A percentile compares a stretch with the other conserved stretches of the same genome.
These are phyloP conservation scores for Diplolepis rosae DNA, from an alignment of 2,888 invertebrate species.

Conservation along the genomic window DNA sequence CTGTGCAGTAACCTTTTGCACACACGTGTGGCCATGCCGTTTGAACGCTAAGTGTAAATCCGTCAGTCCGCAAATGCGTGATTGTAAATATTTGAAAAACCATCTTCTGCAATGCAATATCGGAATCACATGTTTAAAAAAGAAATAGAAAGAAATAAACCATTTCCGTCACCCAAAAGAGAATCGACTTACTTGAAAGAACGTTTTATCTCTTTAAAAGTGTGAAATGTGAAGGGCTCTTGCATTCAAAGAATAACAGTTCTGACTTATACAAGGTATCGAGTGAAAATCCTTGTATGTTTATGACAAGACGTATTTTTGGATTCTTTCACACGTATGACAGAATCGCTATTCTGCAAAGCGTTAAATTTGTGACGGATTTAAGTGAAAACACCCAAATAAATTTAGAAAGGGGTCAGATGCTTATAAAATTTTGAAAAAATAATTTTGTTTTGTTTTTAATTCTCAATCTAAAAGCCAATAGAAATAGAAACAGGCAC, in stretches of 20 bases:
- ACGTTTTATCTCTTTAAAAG: not conserved
- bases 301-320: not conserved
- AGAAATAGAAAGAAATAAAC: not conserved
- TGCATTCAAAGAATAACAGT: not conserved
- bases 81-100: slow-evolving; percentile 15
- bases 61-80: slow-evolving; percentile 7
- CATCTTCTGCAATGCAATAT: slow-evolving; percentile 8
- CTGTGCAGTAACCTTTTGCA: slow-evolving; percentile 14
- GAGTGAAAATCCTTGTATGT: not conserved
- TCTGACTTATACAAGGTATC: not conserved
- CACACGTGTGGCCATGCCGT: not conserved
- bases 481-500: too few relatives aligned
- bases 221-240: not conserved
- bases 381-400: too few relatives aligned
- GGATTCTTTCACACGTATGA: not conserved
- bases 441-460: too few relatives aligned
- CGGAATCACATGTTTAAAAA: not conserved
- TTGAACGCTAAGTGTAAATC: slow-evolving; percentile 10
- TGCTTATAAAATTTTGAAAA: too few relatives aligned
- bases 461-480: too few relatives aligned
- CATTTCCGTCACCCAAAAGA: not conserved
- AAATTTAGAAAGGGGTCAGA: too few relatives aligned
- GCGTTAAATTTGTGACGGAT: not conserved
- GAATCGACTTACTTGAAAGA: not conserved
- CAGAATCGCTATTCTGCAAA: not conserved